Conservation (phyloP, 2,888 invertebrate species). For the Calliopum simillimum region DNA sequence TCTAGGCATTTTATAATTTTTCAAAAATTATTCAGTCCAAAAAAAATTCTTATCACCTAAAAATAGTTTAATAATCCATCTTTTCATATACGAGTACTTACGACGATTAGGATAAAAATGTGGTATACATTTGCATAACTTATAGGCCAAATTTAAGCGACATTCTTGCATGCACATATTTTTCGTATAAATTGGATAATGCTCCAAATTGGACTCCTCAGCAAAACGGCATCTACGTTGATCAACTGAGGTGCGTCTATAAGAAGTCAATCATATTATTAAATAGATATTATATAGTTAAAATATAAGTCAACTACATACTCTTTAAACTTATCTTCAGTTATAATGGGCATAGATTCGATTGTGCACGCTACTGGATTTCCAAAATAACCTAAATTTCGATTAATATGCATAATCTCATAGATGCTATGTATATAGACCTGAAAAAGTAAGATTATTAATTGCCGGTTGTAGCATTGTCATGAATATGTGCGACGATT, state of each 20-base stretch:
- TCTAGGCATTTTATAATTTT: neutral
- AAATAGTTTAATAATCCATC: too few relatives aligned
- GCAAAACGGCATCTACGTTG: constrained; percentile 64
- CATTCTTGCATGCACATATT: constrained; percentile 65
- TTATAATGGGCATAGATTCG: constrained; percentile 55
- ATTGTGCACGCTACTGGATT: constrained; percentile 34
- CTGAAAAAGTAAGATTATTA: constrained; percentile 46
- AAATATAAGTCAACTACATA: constrained; percentile 36
- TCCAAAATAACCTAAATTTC: constrained; percentile 51
- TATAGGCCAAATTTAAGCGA: constrained; percentile 61
- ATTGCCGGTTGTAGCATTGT: neutral
- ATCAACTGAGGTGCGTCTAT: constrained; percentile 55
- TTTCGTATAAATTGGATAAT: constrained; percentile 63
- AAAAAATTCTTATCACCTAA: too few relatives aligned
- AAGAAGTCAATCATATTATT: constrained; percentile 11
- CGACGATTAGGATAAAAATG: constrained; percentile 66
- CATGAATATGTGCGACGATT: too few relatives aligned
- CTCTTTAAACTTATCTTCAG: constrained; percentile 58
- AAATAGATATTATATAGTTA: neutral
- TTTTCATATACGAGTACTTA: constrained; percentile 45
- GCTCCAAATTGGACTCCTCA: constrained; percentile 63
- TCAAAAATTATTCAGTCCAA: neutral
- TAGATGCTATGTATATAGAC: constrained; percentile 61
- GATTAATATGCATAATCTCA: constrained; percentile 61
- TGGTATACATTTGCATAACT: constrained; percentile 64